These are phyloP conservation scores for Rhinogobius similis DNA, from an alignment of 2,113 vertebrate genomes.

Conservation along the genomic window DNA sequence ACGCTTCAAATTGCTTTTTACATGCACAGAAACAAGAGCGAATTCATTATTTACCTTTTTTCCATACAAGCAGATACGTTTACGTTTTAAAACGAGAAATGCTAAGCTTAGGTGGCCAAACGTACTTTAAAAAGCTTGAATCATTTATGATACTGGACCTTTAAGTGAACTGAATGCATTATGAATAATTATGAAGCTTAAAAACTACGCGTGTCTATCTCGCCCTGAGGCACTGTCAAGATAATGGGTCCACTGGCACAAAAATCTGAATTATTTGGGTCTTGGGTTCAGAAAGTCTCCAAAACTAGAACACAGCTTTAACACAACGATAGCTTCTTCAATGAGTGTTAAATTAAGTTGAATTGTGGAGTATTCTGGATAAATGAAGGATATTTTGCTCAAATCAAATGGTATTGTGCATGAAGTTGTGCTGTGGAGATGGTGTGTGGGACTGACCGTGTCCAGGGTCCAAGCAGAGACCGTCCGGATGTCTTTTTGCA, in stretches of 20 bases:
- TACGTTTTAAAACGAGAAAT: neutral
- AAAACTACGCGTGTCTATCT: neutral
- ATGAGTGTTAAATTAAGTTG: neutral
- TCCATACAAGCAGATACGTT: neutral
- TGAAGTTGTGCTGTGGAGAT: neutral
- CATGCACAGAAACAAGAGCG: neutral
- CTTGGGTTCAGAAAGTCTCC: neutral
- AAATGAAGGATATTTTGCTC: too few species aligned
- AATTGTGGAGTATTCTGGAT: too few species aligned
- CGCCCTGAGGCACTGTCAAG: neutral
- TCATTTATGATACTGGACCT: neutral
- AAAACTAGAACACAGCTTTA: neutral
- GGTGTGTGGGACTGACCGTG: slow-evolving; percentile 73
- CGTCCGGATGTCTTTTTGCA: slow-evolving; percentile 86
- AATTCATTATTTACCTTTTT: neutral
- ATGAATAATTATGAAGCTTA: neutral
- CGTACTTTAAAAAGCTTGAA: neutral
- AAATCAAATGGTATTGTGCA: too few species aligned
- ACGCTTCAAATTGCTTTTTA: neutral
- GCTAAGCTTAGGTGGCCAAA: neutral
- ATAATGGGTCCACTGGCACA: neutral
- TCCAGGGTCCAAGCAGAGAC: slow-evolving; percentile 90
- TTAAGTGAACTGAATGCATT: neutral
- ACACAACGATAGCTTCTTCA: neutral
- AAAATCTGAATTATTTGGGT: neutral